These are phyloP conservation scores for Chelonoidis abingdonii DNA, from an alignment of 2,113 vertebrate species.

Conservation along the genomic window DNA sequence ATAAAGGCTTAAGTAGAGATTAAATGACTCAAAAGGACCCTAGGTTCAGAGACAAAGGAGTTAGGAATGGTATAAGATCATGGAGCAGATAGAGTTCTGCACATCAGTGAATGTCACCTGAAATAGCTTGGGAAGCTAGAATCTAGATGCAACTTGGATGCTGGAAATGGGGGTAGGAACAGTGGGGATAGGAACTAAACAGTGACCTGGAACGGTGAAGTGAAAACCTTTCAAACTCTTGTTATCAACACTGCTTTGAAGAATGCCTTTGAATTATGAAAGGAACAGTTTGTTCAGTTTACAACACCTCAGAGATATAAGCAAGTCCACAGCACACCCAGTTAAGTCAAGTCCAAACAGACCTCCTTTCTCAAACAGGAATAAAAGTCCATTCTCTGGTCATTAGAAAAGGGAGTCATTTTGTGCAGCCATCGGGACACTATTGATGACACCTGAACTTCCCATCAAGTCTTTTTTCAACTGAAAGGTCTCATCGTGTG, in stretches of 20 bases:
- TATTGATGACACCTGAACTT: neutral
- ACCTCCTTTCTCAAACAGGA: neutral
- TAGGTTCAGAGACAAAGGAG: neutral
- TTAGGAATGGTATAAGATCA: neutral
- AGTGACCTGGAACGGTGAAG: neutral
- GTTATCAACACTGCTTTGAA: neutral
- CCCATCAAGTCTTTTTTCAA: neutral
- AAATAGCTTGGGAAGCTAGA: neutral
- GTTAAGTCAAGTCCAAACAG: neutral
- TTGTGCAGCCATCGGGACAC: neutral
- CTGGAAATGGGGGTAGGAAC: neutral
- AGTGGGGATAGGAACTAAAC: neutral
- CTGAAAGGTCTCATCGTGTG: neutral
- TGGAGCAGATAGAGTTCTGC: fast-evolving
- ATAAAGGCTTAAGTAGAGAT: neutral
- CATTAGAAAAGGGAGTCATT: neutral
- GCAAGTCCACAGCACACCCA: neutral
- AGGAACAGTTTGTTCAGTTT: neutral
- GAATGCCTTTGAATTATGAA: neutral
- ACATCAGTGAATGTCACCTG: neutral
- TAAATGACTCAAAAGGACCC: neutral
- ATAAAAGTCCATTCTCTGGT: neutral
- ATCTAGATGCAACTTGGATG: slow-evolving; percentile 11
- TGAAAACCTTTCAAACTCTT: slow-evolving; percentile 18
- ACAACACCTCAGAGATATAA: neutral